These are phyloP conservation scores for Cephonodes hylas DNA, from an alignment of 2,888 invertebrate genomes.

Conservation along the genomic window DNA sequence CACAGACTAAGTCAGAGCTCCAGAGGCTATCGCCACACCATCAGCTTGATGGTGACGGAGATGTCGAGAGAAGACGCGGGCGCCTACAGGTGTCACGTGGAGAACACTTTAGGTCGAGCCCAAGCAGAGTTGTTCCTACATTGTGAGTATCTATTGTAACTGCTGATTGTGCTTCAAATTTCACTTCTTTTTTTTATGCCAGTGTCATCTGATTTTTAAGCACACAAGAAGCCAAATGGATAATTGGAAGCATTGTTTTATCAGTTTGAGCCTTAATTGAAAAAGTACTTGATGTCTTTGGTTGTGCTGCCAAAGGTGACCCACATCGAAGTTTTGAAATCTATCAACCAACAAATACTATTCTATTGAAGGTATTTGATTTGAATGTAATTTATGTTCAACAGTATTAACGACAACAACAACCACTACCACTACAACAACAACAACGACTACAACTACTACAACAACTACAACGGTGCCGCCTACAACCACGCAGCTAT, in stretches of 20 bases:
- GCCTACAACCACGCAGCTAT: slow-evolving; percentile 50
- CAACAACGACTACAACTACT: slow-evolving; percentile 58
- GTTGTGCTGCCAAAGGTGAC: too few relatives aligned
- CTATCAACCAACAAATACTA: too few relatives aligned
- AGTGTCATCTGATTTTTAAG: too few relatives aligned
- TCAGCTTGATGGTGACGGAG: slow-evolving; percentile 81
- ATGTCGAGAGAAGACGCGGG: slow-evolving; percentile 83
- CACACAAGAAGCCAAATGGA: too few relatives aligned
- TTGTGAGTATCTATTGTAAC: slow-evolving; percentile 83
- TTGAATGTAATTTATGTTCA: background rate
- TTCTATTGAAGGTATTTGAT: slow-evolving; percentile 9
- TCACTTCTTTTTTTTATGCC: too few relatives aligned
- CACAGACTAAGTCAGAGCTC: slow-evolving; percentile 53
- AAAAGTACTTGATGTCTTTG: too few relatives aligned
- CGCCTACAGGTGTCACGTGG: slow-evolving; percentile 84
- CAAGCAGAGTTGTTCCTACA: slow-evolving; percentile 85
- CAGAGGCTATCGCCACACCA: slow-evolving; percentile 82
- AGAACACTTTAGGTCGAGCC: slow-evolving; percentile 84
- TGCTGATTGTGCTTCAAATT: too few relatives aligned
- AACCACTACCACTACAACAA: slow-evolving; percentile 55
- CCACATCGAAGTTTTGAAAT: too few relatives aligned
- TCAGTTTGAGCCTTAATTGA: too few relatives aligned
- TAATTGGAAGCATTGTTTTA: too few relatives aligned
- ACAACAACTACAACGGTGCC: slow-evolving; percentile 61
- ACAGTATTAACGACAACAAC: slow-evolving; percentile 66